These are phyloP conservation scores for Scaptomyza reducta DNA, from an alignment of 2,888 invertebrate genomes.

Conservation along the genomic window DNA sequence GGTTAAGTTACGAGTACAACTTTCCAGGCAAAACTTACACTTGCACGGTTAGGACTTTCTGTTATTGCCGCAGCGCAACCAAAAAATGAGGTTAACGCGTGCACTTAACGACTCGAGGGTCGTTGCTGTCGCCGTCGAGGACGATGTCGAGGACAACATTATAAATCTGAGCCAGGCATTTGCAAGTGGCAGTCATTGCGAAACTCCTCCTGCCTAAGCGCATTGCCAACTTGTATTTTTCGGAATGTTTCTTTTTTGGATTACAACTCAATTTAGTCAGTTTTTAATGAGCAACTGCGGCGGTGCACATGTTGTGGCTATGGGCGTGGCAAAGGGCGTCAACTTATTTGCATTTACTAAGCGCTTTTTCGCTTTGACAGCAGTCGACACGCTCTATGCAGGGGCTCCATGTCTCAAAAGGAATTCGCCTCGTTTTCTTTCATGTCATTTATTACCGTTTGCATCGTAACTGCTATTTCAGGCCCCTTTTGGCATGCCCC, in stretches of 20 bases:
- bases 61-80: constrained; percentile 57
- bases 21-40: constrained; percentile 43
- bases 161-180: constrained; percentile 76
- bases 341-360: constrained; percentile 68
- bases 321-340: constrained; percentile 35
- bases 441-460: constrained; percentile 73
- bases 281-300: constrained; percentile 70
- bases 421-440: constrained; percentile 66
- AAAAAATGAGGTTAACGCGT: constrained; percentile 76
- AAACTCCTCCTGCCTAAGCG: constrained; percentile 50
- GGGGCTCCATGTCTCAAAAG: constrained; percentile 45
- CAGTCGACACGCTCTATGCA: constrained; percentile 34
- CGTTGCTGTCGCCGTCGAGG: constrained; percentile 44
- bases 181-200: constrained; percentile 72
- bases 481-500: constrained; percentile 11
- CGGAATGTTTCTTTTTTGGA: constrained; percentile 32
- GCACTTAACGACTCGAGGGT: constrained; percentile 72
- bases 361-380: constrained; percentile 54
- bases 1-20: constrained; percentile 45
- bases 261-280: constrained; percentile 74
- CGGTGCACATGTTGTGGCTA: constrained; percentile 47
- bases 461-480: constrained; percentile 27
- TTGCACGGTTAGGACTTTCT: constrained; percentile 45
- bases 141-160: constrained; percentile 74
- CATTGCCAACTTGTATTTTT: constrained; percentile 52